These are phyloP conservation scores for Erinaceus europaeus DNA, from an alignment of 2,113 vertebrate species.

Conservation along the genomic window DNA sequence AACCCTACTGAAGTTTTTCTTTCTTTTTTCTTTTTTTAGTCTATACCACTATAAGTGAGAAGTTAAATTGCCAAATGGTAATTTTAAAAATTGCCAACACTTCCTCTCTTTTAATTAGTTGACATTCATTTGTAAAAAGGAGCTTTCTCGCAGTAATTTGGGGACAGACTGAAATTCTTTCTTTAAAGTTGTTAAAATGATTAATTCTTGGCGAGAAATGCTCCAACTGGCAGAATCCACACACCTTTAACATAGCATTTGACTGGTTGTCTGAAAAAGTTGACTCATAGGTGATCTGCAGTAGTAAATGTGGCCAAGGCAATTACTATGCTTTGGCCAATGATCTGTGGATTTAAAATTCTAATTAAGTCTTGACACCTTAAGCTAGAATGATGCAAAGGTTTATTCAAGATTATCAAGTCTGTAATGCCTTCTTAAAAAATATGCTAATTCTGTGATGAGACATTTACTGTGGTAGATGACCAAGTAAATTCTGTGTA, in stretches of 20 bases:
- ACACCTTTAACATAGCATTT: background rate
- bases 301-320: background rate
- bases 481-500: conserved; percentile 56
- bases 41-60: background rate
- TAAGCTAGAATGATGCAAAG: conserved; percentile 63
- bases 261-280: conserved; percentile 11
- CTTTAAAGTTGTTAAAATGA: conserved; percentile 5
- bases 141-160: background rate
- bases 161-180: background rate
- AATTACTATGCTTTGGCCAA: conserved; percentile 49
- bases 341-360: conserved; percentile 68
- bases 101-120: background rate
- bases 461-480: conserved; percentile 60
- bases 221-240: conserved; percentile 11
- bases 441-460: conserved; percentile 69
- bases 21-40: background rate
- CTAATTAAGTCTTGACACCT: conserved; percentile 69
- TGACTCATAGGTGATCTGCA: background rate
- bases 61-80: background rate
- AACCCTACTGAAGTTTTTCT: too few species aligned
- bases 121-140: conserved; percentile 6
- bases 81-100: background rate
- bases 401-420: conserved; percentile 55
- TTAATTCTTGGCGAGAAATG: conserved; percentile 38
- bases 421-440: conserved; percentile 59